Conservation (phyloP, 2,113 vertebrate genomes). For the Miniopterus natalensis region DNA sequence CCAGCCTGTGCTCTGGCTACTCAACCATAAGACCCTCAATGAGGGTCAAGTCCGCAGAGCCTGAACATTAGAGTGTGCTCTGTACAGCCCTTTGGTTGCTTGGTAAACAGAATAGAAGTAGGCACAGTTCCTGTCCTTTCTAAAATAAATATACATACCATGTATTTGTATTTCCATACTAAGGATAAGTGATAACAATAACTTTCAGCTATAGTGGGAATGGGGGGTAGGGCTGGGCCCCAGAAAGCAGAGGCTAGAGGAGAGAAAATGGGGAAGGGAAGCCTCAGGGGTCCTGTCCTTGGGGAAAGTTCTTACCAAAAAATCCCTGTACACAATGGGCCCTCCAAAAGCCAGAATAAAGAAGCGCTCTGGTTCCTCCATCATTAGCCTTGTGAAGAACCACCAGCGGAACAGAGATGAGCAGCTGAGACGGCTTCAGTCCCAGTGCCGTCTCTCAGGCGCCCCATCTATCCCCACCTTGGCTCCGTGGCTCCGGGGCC, state of each 20-base stretch:
- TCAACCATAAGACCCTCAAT: not conserved
- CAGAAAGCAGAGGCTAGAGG: not conserved
- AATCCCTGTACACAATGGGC: not conserved
- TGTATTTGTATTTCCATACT: slow-evolving; percentile 21
- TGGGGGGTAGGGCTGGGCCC: not conserved
- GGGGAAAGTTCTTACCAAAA: not conserved
- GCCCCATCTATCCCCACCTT: not conserved
- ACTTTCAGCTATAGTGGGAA: not conserved
- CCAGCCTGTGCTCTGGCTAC: not conserved
- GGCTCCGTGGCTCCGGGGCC: not conserved
- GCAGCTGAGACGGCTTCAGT: not conserved
- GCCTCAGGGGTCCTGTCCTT: not conserved
- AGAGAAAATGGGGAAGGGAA: not conserved
- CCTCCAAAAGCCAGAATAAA: not conserved
- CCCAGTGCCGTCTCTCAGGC: not conserved
- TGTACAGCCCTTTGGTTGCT: not conserved
- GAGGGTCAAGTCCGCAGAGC: not conserved
- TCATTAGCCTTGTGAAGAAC: not conserved
- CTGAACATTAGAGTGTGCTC: not conserved
- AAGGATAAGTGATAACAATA: slow-evolving; percentile 31
- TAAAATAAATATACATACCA: slow-evolving; percentile 40
- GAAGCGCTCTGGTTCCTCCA: not conserved
- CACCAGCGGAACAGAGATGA: not conserved
- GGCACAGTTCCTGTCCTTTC: not conserved
- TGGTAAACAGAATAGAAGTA: slow-evolving; percentile 53